A percentile compares a stretch with the other conserved stretches of the same genome.
These are phyloP conservation scores for Chaetura pelagica DNA, from an alignment of 2,113 vertebrate species.

Conservation along the genomic window DNA sequence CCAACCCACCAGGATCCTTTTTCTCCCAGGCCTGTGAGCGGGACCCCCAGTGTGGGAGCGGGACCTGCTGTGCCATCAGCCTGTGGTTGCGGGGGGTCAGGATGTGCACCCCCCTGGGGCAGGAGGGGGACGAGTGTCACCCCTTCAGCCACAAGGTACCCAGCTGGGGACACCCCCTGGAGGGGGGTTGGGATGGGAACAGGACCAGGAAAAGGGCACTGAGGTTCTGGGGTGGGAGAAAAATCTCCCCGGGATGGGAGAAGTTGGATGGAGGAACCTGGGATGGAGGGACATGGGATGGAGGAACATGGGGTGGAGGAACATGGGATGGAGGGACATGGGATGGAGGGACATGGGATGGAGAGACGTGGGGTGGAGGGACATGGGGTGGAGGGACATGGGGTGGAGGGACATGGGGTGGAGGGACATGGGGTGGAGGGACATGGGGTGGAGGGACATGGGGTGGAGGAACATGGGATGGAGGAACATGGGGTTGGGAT, in stretches of 20 bases:
- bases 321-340: no score
- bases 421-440: no score
- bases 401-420: no score
- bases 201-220: rapidly evolving
- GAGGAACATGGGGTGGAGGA: neutral
- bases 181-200: no score
- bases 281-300: no score
- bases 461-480: no score
- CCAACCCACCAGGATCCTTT: neutral
- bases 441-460: no score
- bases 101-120: slow-evolving; percentile 88
- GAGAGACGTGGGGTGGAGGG: no score
- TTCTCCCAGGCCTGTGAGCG: slow-evolving; percentile 84
- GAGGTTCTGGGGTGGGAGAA: rapidly evolving
- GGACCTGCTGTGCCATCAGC: slow-evolving; percentile 91
- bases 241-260: neutral
- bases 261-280: no score
- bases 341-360: no score
- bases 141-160: slow-evolving; percentile 90
- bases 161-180: rapidly evolving
- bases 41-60: slow-evolving; percentile 85
- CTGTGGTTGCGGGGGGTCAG: slow-evolving; percentile 89
- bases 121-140: slow-evolving; percentile 89
- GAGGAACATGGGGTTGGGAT: no score
- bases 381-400: neutral